Evolutionary conservation across 1,140 invertebrate species (phyloP), one percentile per base, ranked within the genome.

Genomic region (Proctacanthus coquilletti): DNA sequence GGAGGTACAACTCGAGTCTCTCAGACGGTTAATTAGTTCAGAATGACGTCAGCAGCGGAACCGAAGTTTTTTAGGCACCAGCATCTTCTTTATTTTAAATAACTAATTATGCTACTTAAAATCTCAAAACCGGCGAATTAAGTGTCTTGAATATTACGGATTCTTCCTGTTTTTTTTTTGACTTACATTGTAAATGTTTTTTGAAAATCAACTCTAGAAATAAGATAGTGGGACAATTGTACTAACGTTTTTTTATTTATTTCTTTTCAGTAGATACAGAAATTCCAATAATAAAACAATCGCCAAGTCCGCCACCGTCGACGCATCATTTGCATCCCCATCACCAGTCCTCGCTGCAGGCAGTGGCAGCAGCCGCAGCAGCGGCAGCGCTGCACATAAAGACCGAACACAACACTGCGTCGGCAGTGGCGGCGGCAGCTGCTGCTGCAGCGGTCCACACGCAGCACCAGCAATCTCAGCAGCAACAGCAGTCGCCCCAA

Each of bases 281-380:
- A 60, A 60, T 60, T 55, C 57, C 57, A 51, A 52, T 60, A 48
- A 56, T 60, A 29, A 60, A 60, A 48, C 57, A 60, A 51, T 60
- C 57, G 44, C 51, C 57, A 38, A 60, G 56, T 49, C 56, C 57
- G 36, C 49, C 47, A 39, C 54, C 57, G 27, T 43, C 52, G 39
- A 6, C 32, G 37, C 49, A 49, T 10, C 49, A 52, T 10, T 44
- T 45, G 34, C 52, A 50, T 17, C 52, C 45, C 36, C 48, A 49
- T n/a, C 51, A 54, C 9, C 53, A 48, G 21, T 19, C 50, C 48
- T 18, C 50, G 43, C 21, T 47, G 38, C 23, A 39, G 18, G 38
- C 36, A 30, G 18, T 36, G 49, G 30, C 52, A 51, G 35, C 45
- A 45, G n/a, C 51, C 42, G 34, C 46, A 42, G 13, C 47, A 15